Conservation (phyloP, 2,797 vertebrate species). For the Spinus olivaceus region DNA sequence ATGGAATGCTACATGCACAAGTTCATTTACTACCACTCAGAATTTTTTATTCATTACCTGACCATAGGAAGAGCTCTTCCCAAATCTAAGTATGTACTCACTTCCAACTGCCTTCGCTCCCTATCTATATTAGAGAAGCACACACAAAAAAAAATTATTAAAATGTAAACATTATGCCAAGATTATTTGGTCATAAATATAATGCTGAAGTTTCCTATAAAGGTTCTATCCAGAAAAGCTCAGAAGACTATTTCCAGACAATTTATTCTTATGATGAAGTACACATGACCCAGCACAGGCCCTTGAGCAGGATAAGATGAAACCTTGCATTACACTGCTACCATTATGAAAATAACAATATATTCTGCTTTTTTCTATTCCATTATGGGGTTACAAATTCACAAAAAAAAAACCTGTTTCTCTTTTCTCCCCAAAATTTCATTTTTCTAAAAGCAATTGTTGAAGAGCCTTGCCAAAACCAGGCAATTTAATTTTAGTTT, state of each 20-base stretch:
- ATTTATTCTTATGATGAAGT: not conserved
- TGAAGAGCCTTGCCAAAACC: not conserved
- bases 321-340: not conserved
- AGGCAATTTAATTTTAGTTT: not conserved
- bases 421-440: not conserved
- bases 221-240: not conserved
- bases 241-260: not conserved
- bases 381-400: not conserved
- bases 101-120: not conserved
- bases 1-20: not conserved
- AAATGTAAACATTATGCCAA: not conserved
- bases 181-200: not conserved
- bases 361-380: not conserved
- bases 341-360: not conserved
- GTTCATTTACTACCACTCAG: not conserved
- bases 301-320: not conserved
- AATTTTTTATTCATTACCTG: not conserved
- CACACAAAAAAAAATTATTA: not conserved
- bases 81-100: not conserved
- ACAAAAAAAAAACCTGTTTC: not conserved
- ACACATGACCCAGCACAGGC: not conserved
- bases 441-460: not conserved
- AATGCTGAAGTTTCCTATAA: not conserved
- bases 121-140: not conserved
- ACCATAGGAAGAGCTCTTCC: not conserved